Evolutionary conservation across 2,888 invertebrate genomes (phyloP).

Genomic region (Cinara cedri): DNA sequence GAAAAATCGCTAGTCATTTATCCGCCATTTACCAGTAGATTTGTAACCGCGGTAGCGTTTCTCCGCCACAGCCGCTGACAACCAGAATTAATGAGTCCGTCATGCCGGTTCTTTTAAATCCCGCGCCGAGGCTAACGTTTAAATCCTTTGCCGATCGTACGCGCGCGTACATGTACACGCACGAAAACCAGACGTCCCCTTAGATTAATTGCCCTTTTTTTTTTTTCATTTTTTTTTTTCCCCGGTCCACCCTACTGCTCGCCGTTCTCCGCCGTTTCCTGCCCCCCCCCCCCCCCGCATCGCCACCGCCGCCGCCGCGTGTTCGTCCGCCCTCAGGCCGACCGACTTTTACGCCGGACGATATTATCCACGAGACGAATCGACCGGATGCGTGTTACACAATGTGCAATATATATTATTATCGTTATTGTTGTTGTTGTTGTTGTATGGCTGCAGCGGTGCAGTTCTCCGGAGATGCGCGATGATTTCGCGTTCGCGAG

Average conservation of each 20-base stretch:
- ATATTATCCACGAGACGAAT: conserved; percentile 29
- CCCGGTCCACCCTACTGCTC: too few species aligned
- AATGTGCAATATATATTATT: too few species aligned
- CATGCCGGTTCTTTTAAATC: conserved; percentile 55
- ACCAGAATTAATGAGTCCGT: conserved; percentile 55
- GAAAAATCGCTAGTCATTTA: conserved; percentile 55
- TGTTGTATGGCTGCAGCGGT: neutral
- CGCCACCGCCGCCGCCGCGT: neutral
- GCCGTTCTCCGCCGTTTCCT: too few species aligned
- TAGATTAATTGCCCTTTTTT: conserved; percentile 56
- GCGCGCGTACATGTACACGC: neutral
- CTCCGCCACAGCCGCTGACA: conserved; percentile 36
- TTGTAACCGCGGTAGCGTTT: too few species aligned
- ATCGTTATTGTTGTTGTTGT: too few species aligned
- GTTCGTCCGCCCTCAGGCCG: conserved; percentile 23
- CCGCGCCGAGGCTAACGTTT: conserved; percentile 33
- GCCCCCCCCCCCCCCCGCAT: neutral
- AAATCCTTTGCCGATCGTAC: conserved; percentile 52
- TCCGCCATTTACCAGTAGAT: conserved; percentile 52
- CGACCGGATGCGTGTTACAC: neutral
- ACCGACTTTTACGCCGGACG: conserved; percentile 15
- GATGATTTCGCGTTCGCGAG: too few species aligned
- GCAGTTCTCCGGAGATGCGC: conserved; percentile 13
- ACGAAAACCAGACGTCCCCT: conserved; percentile 49
- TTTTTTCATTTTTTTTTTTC: too few species aligned